Evolutionary conservation across 2,797 vertebrate genomes (phyloP).

Genomic region (Crypturellus tataupa): DNA sequence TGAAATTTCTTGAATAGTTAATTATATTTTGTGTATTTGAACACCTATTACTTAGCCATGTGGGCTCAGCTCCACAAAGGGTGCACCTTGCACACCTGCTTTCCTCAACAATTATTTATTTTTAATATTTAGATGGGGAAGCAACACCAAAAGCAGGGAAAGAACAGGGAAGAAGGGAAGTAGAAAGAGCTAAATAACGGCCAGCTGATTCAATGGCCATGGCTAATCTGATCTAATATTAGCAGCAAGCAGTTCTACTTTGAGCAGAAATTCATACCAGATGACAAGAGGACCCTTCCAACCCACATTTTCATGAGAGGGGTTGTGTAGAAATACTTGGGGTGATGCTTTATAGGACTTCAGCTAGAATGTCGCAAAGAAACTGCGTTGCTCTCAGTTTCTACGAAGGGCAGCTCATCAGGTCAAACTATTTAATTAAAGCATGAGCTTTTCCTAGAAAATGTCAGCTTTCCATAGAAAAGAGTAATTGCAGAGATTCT

Average conservation of each 20-base stretch:
- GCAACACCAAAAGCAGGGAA: background rate
- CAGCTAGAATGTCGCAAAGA: background rate
- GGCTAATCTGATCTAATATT: background rate
- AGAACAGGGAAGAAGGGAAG: background rate
- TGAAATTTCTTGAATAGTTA: constrained; percentile 57
- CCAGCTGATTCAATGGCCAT: background rate
- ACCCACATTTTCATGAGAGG: background rate
- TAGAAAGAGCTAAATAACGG: background rate
- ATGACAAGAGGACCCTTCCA: background rate
- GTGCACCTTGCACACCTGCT: background rate
- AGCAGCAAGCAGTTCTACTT: fast-evolving
- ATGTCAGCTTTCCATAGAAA: background rate
- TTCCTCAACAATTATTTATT: background rate
- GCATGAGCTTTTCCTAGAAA: background rate
- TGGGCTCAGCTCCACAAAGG: background rate
- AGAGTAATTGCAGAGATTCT: background rate
- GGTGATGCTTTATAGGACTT: background rate
- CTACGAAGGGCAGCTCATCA: background rate
- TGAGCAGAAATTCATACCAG: background rate
- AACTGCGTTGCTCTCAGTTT: background rate
- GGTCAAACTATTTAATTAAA: background rate
- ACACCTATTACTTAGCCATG: background rate
- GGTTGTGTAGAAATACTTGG: background rate
- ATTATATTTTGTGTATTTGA: constrained; percentile 49
- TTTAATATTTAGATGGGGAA: background rate